Conservation (phyloP, 1,140 invertebrate species). For the Agraylea sexmaculata region DNA sequence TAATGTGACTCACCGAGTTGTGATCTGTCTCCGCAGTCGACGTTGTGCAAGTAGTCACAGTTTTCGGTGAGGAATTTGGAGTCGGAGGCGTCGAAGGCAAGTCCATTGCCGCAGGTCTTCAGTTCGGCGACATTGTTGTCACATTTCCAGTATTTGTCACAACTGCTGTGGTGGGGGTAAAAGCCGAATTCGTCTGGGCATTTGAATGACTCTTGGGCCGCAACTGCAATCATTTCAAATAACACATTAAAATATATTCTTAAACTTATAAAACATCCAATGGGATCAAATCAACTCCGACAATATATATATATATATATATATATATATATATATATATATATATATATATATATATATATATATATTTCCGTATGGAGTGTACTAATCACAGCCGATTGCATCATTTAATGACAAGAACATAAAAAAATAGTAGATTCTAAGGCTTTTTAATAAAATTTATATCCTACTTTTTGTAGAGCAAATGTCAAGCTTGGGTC, state of each 20-base stretch:
- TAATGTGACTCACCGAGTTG: slow-evolving; percentile 55
- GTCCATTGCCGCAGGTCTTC: slow-evolving; percentile 87
- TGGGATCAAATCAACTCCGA: too few species aligned
- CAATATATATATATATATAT: too few species aligned
- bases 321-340: too few species aligned
- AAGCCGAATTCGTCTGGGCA: slow-evolving; percentile 92
- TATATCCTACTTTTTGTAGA: too few species aligned
- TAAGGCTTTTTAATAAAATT: too few species aligned
- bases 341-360: too few species aligned
- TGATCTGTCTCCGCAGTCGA: slow-evolving; percentile 81
- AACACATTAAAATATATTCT: slow-evolving; percentile 11
- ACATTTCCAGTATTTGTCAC: slow-evolving; percentile 94
- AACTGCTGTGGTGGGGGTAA: slow-evolving; percentile 78
- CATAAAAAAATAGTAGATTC: too few species aligned
- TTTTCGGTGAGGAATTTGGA: slow-evolving; percentile 84
- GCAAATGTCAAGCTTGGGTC: too few species aligned
- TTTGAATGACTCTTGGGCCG: slow-evolving; percentile 71
- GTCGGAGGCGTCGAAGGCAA: slow-evolving; percentile 83
- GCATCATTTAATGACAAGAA: too few species aligned
- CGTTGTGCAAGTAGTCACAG: slow-evolving; percentile 90
- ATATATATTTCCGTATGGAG: too few species aligned
- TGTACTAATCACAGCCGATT: too few species aligned
- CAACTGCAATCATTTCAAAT: slow-evolving; percentile 44
- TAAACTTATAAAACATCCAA: too few species aligned
- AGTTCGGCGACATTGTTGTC: slow-evolving; percentile 78